phyloP scores from a whole-genome alignment of 1,140 invertebrate genomes.

The Steinernema feltiae region DNA sequence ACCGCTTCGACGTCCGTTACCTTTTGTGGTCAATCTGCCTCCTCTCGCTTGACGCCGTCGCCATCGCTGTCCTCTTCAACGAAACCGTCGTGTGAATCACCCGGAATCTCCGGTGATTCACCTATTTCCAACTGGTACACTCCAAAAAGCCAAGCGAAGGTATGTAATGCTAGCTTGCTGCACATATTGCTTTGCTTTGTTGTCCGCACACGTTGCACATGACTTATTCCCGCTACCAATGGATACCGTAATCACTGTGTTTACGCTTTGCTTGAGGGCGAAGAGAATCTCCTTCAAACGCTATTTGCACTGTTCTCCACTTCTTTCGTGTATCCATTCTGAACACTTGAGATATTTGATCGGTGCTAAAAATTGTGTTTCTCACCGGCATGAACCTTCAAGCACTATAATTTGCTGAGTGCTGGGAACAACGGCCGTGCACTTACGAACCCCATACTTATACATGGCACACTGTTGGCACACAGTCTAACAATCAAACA shows the following conservation, averaged over 20 bases:
- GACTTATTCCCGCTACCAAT: no score
- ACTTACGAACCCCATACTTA: no score
- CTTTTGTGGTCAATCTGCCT: not conserved
- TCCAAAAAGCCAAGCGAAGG: not conserved
- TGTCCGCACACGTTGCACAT: not conserved
- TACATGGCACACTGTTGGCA: no score
- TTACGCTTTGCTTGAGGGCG: not conserved
- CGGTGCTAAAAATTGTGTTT: not conserved
- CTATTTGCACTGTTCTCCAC: not conserved
- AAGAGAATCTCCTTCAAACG: no score
- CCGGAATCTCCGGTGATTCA: not conserved
- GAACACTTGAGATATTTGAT: not conserved
- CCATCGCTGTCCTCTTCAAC: no score
- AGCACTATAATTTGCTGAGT: no score
- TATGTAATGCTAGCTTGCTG: not conserved
- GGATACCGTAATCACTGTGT: no score
- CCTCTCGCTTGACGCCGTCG: not conserved
- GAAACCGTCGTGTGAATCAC: no score
- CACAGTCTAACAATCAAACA: no score
- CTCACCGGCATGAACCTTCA: not conserved
- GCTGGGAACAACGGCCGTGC: no score
- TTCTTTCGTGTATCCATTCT: not conserved
- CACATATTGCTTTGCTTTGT: not conserved
- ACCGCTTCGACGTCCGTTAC: not conserved
- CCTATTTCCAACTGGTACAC: not conserved